phyloP scores from a whole-genome alignment of 2,113 vertebrate species.

The Sapajus apella region DNA sequence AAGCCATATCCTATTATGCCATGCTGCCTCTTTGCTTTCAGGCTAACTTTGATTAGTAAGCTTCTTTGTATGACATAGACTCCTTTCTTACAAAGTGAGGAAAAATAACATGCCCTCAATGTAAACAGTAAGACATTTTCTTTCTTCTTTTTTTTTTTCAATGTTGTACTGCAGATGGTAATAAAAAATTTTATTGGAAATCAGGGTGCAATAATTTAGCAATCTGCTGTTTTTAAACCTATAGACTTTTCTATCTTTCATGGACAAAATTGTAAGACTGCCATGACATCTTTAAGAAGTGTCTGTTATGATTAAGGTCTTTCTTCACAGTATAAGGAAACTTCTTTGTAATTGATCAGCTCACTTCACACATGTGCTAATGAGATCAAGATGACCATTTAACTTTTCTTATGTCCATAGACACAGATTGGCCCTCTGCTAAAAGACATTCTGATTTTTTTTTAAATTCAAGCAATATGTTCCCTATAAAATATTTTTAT shows the following conservation, averaged over 20 bases:
- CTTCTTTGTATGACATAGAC: background rate
- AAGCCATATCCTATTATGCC: too few species aligned
- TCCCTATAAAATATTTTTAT: background rate
- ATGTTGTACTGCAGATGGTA: background rate
- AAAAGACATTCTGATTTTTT: background rate
- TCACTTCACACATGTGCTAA: background rate
- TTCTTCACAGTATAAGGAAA: background rate
- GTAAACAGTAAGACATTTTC: background rate
- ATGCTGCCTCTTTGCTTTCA: background rate
- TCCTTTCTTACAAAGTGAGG: background rate
- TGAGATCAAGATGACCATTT: background rate
- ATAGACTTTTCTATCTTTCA: background rate
- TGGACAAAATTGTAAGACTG: background rate
- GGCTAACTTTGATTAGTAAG: background rate
- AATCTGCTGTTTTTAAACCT: background rate
- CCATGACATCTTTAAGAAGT: conserved; percentile 3
- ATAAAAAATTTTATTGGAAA: background rate
- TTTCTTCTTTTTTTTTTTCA: background rate
- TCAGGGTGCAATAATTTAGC: background rate
- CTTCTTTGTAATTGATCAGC: background rate
- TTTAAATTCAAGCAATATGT: background rate
- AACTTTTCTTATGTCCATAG: background rate
- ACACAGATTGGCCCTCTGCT: background rate
- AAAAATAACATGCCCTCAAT: background rate
- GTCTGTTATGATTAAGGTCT: background rate